Conservation (phyloP, 30 jellyfish, hydroid and myxozoan genomes). For the Aurelia aurita complex sp. Pacific region DNA sequence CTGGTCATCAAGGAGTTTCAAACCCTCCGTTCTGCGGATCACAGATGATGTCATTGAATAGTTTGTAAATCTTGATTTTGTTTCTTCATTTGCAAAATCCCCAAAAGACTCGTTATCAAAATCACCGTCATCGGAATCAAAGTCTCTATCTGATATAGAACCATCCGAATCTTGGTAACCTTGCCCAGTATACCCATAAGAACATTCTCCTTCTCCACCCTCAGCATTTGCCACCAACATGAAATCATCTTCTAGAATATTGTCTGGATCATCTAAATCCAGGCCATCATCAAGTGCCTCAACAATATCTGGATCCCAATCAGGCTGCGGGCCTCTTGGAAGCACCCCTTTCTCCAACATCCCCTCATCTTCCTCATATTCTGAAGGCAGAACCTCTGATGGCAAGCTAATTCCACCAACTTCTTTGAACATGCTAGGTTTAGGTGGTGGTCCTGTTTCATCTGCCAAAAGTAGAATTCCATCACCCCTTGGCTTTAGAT, state of each 20-base stretch:
- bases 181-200: not conserved
- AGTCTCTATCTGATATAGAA: slow-evolving; percentile 21
- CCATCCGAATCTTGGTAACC: slow-evolving; percentile 31
- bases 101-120: slow-evolving; percentile 64
- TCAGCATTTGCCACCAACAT: slow-evolving; percentile 71
- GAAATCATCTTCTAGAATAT: slow-evolving; percentile 84
- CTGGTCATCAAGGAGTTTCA: slow-evolving; percentile 70
- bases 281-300: slow-evolving; percentile 92
- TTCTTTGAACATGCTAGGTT: slow-evolving; percentile 16
- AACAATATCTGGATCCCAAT: slow-evolving; percentile 97
- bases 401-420: slow-evolving; percentile 82
- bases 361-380: slow-evolving; percentile 83
- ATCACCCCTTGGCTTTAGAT: slow-evolving; percentile 78
- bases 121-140: slow-evolving; percentile 67
- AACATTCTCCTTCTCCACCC: slow-evolving; percentile 1
- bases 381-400: slow-evolving; percentile 78
- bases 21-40: slow-evolving; percentile 83
- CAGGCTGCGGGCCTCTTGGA: slow-evolving; percentile 94
- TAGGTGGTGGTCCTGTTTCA: slow-evolving; percentile 19
- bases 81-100: slow-evolving; percentile 68
- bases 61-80: slow-evolving; percentile 82
- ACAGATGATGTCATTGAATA: slow-evolving; percentile 98
- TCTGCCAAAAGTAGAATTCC: slow-evolving; percentile 83
- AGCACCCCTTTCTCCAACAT: slow-evolving; percentile 84
- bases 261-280: slow-evolving; percentile 88